A percentile compares a stretch with the other conserved stretches of the same genome.
Evolutionary conservation across 2,797 vertebrate genomes (phyloP).

Genomic region (Silurus aristotelis): DNA sequence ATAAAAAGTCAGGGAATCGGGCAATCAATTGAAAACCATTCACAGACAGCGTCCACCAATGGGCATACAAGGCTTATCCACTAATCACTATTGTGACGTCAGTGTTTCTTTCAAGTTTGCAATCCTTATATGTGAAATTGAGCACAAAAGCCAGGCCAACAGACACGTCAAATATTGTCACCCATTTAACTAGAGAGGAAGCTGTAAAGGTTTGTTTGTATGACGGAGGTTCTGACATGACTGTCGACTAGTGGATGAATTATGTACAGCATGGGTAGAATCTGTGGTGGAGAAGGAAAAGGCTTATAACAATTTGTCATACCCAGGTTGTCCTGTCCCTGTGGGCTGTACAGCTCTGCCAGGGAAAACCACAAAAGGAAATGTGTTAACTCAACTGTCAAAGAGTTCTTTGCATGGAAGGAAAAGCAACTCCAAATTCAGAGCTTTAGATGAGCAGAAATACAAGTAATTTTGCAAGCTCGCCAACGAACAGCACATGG

Average conservation of each 20-base stretch:
- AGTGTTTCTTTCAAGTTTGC: not conserved
- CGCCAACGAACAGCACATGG: not conserved
- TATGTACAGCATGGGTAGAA: not conserved
- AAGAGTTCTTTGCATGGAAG: not conserved
- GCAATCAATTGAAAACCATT: not conserved
- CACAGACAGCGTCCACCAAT: not conserved
- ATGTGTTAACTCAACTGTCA: not conserved
- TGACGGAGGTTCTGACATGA: too few species aligned
- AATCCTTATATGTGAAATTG: not conserved
- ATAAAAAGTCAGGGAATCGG: not conserved
- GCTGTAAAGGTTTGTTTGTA: too few species aligned
- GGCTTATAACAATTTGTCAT: not conserved
- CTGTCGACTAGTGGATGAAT: not conserved
- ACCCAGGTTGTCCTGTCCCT: not conserved
- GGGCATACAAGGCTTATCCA: not conserved
- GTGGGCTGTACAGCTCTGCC: not conserved
- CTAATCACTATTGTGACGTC: not conserved
- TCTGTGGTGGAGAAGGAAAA: conserved; percentile 1
- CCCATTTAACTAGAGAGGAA: not conserved
- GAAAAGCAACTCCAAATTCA: conserved; percentile 1
- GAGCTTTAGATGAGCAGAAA: not conserved
- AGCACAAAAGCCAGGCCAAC: not conserved
- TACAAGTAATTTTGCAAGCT: not conserved
- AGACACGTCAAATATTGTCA: not conserved
- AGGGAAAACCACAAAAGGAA: not conserved